Base-by-base conservation (phyloP, 2,888 invertebrate species). In the Chorisops tibialis region DNA sequence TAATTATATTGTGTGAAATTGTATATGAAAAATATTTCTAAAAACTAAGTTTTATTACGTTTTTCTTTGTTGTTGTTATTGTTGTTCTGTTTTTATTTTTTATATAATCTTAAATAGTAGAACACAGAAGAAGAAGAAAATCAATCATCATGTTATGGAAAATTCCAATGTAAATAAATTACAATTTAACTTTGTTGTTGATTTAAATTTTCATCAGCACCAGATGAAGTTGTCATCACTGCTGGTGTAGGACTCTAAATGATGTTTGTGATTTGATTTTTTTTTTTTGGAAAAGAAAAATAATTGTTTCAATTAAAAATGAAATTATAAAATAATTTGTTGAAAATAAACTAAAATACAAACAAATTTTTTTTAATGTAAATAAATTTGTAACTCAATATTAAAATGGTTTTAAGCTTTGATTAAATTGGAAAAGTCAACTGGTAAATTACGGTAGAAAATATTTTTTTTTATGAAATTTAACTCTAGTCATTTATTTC, bases 141-240 rank as follows among this genome's bases (percentile, higher is more conserved):
- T 6, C 6, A 41, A 41, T 41, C 18, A 41, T 16, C 18, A n/a
- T n/a, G n/a, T n/a, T n/a, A n/a, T n/a, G n/a, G n/a, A n/a, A n/a
- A n/a, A n/a, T n/a, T n/a, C n/a, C n/a, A 16, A 41, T 41, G 41
- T 41, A 41, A 41, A 30, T 30, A 7, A 30, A 30, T 30, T 30
- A 58, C n/a, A n/a, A n/a, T 64, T 64, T 66, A 67, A 67, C 65
- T 67, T 59, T 69, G 69, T 43, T 56, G 82, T 73, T 86, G 85
- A 80, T 88, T 88, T 80, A 88, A 82, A 81, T 88, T 88, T 77
- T 87, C 88, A 75, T 88, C 88, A 70, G 87, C 78, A 85, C 85
- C 74, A 85, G 84, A 73, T 79, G 80, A 75, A 79, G 77, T 75
- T 74, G 75, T 77, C 76, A 75, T 71, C 78, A 77, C 70, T 68